These are phyloP conservation scores for Rhinolophus ferrumequinum DNA, from an alignment of 2,113 vertebrate species.

Conservation along the genomic window DNA sequence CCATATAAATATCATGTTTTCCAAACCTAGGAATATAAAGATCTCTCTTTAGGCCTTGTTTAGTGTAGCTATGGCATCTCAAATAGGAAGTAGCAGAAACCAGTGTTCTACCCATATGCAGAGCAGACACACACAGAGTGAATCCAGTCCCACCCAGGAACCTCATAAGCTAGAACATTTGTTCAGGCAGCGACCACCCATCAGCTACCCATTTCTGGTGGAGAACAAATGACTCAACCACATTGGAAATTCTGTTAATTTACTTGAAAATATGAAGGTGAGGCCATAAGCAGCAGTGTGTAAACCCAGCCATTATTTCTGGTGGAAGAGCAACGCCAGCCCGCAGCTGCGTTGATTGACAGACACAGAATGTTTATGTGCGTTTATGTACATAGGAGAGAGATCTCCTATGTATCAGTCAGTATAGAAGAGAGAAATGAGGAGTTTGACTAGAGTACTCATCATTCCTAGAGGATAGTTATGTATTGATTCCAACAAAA, in stretches of 20 bases:
- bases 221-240: not conserved
- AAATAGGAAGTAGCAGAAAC: not conserved
- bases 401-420: not conserved
- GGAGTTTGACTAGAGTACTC: not conserved
- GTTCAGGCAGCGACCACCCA: not conserved
- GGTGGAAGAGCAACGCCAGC: not conserved
- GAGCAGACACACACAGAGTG: not conserved
- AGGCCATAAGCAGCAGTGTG: not conserved
- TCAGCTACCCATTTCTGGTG: not conserved
- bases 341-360: not conserved
- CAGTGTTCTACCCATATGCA: not conserved
- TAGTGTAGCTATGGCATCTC: not conserved
- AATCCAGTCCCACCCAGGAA: not conserved
- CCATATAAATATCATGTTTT: not conserved
- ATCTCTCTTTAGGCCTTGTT: not conserved
- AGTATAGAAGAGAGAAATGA: not conserved
- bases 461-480: not conserved
- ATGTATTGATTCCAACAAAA: conserved; percentile 30
- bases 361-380: not conserved
- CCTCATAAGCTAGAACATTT: not conserved
- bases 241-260: not conserved
- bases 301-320: not conserved
- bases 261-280: not conserved
- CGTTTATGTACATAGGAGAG: no score
- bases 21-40: not conserved